Evolutionary conservation across 2,888 invertebrate genomes (phyloP).

Genomic region (Schrankia costaestrigalis): DNA sequence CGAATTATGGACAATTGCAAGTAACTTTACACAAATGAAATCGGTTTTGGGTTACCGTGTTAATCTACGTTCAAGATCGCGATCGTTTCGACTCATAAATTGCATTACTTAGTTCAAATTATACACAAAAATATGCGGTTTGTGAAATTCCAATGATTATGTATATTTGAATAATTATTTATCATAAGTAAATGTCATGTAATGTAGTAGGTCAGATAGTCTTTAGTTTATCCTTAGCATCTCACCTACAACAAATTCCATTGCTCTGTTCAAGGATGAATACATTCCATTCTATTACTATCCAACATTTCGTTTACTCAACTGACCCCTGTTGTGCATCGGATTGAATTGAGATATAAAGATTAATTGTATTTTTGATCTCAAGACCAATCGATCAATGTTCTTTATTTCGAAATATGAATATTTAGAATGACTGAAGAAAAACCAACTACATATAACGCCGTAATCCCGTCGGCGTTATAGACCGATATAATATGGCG

Average conservation of each 20-base stretch:
- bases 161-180: slow-evolving; percentile 14
- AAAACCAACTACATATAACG: no score
- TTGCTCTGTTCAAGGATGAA: slow-evolving; percentile 12
- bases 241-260: slow-evolving; percentile 1
- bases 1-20: slow-evolving; percentile 6
- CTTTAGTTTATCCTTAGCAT: slow-evolving; percentile 3
- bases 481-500: no score
- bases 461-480: no score
- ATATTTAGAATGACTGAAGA: no score
- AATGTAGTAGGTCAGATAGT: slow-evolving; percentile 25
- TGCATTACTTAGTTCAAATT: slow-evolving; percentile 11
- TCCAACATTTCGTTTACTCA: no score
- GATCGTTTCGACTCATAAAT: slow-evolving; percentile 32
- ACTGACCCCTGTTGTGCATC: no score
- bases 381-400: no score
- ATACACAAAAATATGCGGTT: slow-evolving; percentile 17
- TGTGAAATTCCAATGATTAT: slow-evolving; percentile 22
- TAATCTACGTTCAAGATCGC: slow-evolving; percentile 18
- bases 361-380: no score
- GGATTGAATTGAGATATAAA: no score
- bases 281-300: no score
- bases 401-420: no score
- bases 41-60: slow-evolving; percentile 20
- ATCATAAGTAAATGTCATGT: slow-evolving; percentile 26
- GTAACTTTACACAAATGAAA: slow-evolving; percentile 13